Percentiles rank a stretch among this genome's conserved stretches.
Evolutionary conservation across 2,888 invertebrate genomes (phyloP).

Genomic region (Cryptophagus acutangulus): DNA sequence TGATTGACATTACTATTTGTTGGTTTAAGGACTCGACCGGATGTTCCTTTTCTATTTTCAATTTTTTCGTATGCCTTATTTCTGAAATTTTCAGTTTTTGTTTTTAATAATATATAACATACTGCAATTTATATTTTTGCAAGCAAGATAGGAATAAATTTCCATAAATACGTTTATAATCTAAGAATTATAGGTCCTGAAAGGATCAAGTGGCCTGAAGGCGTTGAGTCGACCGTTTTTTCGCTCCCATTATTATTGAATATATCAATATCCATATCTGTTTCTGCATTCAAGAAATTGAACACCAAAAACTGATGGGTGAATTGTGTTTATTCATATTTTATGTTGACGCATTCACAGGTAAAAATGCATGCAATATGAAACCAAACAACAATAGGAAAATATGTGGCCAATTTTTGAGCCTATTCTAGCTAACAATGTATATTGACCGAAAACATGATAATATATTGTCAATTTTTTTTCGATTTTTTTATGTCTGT

Average conservation of each 20-base stretch:
- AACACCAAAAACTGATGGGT: background rate
- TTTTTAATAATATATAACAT: too few species aligned
- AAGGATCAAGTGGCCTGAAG: conserved; percentile 22
- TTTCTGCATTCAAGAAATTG: conserved; percentile 14
- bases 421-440: conserved; percentile 14
- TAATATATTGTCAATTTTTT: too few species aligned
- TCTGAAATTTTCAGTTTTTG: too few species aligned
- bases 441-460: conserved; percentile 13
- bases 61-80: too few species aligned
- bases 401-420: conserved; percentile 17
- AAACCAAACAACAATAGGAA: conserved; percentile 9
- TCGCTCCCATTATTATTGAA: conserved; percentile 25
- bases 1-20: too few species aligned
- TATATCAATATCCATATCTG: conserved; percentile 29
- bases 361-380: conserved; percentile 11
- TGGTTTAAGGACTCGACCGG: too few species aligned
- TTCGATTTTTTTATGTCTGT: too few species aligned
- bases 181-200: background rate
- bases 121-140: too few species aligned
- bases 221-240: conserved; percentile 23
- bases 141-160: too few species aligned
- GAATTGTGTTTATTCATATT: background rate
- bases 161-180: too few species aligned
- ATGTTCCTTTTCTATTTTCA: too few species aligned
- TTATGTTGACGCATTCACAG: conserved; percentile 7